Evolutionary conservation across 37 sponge, comb jelly and placozoan genomes (phyloP), one percentile per base, ranked within the genome.

Genomic region (Halichondria panicea): DNA sequence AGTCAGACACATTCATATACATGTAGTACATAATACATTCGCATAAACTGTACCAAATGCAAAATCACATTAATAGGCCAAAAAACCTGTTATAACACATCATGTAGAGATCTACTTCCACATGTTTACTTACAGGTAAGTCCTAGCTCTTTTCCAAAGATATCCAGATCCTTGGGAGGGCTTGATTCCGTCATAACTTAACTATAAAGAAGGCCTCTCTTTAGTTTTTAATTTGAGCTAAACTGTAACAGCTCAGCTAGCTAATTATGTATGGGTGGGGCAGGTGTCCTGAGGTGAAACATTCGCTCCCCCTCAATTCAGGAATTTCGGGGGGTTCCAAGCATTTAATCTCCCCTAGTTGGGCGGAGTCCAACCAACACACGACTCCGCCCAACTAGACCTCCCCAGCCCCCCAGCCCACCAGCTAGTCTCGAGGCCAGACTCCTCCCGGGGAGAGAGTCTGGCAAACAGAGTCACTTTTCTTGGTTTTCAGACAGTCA

Each of bases 91-190:
- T 40, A 24, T 22, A 27, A 30, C 9, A 21, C 33, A 53, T 33
- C 41, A 25, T 18, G n/a, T 22, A 7, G 32, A 50, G 46, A 25
- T 27, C 7, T 12, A 4, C 22, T 75, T 39, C 15, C 64, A 36
- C 12, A 63, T 31, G 42, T 22, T 0, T 22, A 71, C 74, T 79
- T 40, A 86, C 91, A 75, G 0, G 84, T 32, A 1, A 91, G 44
- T 33, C 52, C 58, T 19, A 91, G 75, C 56, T 72, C 79, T 24
- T 70, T 82, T 21, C 92, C 92, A 63, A 87, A 91, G 8, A 91
- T 72, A 55, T 91, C 92, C 64, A 74, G 63, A 22, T 75, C 79
- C 27, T 48, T 75, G 0, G 77, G 37, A 22, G 83, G 68, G 30
- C 38, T 67, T 7, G 74, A 50, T 0, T 60, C 32, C 45, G 52